Evolutionary conservation across 92 coral and sea anemone genomes (phyloP).

Genomic region (Umimayanthus kanabou): DNA sequence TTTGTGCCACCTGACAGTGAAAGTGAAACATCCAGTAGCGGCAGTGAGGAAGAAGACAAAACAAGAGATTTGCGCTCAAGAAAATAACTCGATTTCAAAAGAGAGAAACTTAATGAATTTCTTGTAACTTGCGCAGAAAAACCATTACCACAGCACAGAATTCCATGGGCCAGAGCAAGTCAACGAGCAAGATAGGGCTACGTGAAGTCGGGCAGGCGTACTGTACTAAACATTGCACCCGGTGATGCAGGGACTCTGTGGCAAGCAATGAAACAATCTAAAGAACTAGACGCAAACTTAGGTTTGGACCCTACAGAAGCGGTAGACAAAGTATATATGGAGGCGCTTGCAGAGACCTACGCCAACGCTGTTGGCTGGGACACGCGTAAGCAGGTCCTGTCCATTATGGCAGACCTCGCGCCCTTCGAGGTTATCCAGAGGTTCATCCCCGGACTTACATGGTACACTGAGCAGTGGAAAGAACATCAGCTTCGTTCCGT

Average conservation of each 20-base stretch:
- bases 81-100: not conserved
- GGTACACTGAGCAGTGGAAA: no score
- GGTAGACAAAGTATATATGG: not conserved
- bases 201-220: not conserved
- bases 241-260: not conserved
- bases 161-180: not conserved
- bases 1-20: not conserved
- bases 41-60: not conserved
- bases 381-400: not conserved
- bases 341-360: not conserved
- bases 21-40: not conserved
- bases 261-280: no score
- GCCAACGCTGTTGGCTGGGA: not conserved
- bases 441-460: not conserved
- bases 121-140: not conserved
- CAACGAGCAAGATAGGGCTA: not conserved
- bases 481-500: no score
- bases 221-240: conserved; percentile 1
- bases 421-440: not conserved
- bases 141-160: not conserved
- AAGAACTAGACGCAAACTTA: no score
- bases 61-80: not conserved
- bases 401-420: not conserved
- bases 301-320: no score
- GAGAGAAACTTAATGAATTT: not conserved